Base-by-base conservation (phyloP, 2,888 invertebrate genomes). In the Oligia latruncula region DNA sequence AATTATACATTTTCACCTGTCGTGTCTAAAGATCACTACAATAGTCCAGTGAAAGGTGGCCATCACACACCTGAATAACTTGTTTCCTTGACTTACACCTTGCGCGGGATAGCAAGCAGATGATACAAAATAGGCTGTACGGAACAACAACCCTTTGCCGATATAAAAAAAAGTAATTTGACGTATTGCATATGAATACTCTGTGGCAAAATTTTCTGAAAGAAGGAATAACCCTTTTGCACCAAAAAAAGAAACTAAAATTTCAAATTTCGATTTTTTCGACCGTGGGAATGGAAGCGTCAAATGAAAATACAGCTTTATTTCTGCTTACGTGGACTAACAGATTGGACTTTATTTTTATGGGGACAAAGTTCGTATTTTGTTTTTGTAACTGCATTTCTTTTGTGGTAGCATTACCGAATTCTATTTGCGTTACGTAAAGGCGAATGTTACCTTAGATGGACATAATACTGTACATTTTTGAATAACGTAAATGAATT, bases 281-380 rank as follows among this genome's bases (percentile, higher is more conserved):
- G 87, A 88, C 83, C 89, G 89, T 89, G 89, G 89, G 89, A 89
- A 89, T 88, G 88, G 78, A 87, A 88, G 83, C 83, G 82, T 87
- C 81, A 84, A 83, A 80, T 78, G 82, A 70, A 78, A 85, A 72
- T 78, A 78, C 86, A 74, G 64, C 71, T 76, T 80, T 71, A 58
- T 20, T 70, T 78, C 64, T 76, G 60, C 74, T 40, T 62, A 77
- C 40, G 40, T 23, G 13, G 58, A 72, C 17, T 1, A n/a, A 75
- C 73, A 67, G 78, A 80, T 78, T 87, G n/a, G 66, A 15, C 87
- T 82, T 88, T 87, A 83, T 76, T 67, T 72, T 29, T 40, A 77
- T 23, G 9, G 23, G 0, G 0, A 77, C 68, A 89, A 78, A 75
- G 81, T 58, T 68, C 79, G 71, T 85, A 55, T 73, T 85, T 88